phyloP scores from a whole-genome alignment of 2,113 vertebrate species.

The Charadrius vociferus region DNA sequence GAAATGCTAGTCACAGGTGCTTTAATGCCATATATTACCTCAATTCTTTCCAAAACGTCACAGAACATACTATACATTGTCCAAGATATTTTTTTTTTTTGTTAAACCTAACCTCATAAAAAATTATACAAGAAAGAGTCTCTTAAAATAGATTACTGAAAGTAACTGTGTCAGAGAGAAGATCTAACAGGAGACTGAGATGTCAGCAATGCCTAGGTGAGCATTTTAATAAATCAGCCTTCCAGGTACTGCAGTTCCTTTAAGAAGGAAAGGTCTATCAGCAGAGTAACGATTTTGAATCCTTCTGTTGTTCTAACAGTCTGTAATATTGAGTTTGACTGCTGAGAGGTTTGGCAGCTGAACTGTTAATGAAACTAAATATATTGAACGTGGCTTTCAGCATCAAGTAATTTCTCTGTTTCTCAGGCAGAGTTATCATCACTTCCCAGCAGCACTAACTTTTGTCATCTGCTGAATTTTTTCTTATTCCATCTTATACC shows the following conservation, averaged over 20 bases:
- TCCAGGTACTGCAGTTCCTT: conserved; percentile 33
- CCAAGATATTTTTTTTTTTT: not conserved
- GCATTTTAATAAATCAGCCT: conserved; percentile 66
- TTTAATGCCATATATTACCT: not conserved
- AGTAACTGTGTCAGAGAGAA: conserved; percentile 25
- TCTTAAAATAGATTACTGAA: conserved; percentile 36
- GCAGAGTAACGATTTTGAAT: conserved; percentile 59
- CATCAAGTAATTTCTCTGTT: conserved; percentile 28
- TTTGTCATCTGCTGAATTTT: conserved; percentile 44
- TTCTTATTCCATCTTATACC: conserved; percentile 14
- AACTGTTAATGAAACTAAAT: conserved; percentile 60
- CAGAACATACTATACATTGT: not conserved
- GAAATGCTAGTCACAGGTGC: not conserved
- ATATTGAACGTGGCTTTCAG: conserved; percentile 42
- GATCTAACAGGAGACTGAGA: conserved; percentile 11
- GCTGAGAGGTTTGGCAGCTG: conserved; percentile 62
- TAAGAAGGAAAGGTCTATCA: conserved; percentile 50
- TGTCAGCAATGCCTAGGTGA: conserved; percentile 23
- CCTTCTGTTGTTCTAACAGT: conserved; percentile 59
- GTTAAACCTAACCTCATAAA: not conserved
- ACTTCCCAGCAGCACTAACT: conserved; percentile 37
- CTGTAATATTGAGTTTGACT: conserved; percentile 58
- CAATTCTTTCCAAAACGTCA: not conserved
- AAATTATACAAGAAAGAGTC: not conserved
- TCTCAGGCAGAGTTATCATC: conserved; percentile 57